Evolutionary conservation across 2,888 invertebrate species (phyloP).

Genomic region (Andrena flavipes): DNA sequence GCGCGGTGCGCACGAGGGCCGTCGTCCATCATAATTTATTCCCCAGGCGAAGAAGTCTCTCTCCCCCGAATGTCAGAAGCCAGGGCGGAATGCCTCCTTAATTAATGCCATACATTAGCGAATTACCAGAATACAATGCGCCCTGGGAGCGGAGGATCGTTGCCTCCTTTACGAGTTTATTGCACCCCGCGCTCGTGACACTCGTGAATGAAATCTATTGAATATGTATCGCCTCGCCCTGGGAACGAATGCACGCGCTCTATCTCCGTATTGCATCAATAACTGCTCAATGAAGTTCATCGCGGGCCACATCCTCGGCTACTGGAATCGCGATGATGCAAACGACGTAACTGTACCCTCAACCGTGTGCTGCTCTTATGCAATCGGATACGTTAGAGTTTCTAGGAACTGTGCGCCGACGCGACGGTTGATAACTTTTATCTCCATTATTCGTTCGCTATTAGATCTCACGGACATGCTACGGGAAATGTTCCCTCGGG

Average conservation of each 20-base stretch:
- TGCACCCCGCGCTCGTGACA: conserved; percentile 45
- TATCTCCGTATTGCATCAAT: conserved; percentile 48
- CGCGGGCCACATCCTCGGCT: not conserved
- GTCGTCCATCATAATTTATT: conserved; percentile 56
- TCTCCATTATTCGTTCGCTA: no score
- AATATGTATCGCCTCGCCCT: conserved; percentile 47
- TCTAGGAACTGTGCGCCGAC: not conserved
- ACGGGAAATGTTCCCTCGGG: not conserved
- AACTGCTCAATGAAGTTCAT: conserved; percentile 41
- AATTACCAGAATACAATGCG: conserved; percentile 63
- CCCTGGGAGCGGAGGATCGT: conserved; percentile 20
- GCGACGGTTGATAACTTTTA: not conserved
- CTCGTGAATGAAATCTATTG: conserved; percentile 51
- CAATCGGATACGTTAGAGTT: conserved; percentile 6
- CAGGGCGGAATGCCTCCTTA: conserved; percentile 56
- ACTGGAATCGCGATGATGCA: conserved; percentile 9
- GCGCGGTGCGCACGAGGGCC: conserved; percentile 28
- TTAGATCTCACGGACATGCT: no score
- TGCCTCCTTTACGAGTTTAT: conserved; percentile 52
- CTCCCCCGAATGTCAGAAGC: conserved; percentile 26
- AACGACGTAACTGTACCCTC: conserved; percentile 13
- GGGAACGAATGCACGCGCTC: conserved; percentile 5
- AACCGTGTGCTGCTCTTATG: not conserved
- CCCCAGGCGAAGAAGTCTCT: conserved; percentile 31
- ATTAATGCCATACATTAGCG: conserved; percentile 69